phyloP scores from a whole-genome alignment of 2,797 vertebrate genomes.

The Anguilla anguilla region DNA sequence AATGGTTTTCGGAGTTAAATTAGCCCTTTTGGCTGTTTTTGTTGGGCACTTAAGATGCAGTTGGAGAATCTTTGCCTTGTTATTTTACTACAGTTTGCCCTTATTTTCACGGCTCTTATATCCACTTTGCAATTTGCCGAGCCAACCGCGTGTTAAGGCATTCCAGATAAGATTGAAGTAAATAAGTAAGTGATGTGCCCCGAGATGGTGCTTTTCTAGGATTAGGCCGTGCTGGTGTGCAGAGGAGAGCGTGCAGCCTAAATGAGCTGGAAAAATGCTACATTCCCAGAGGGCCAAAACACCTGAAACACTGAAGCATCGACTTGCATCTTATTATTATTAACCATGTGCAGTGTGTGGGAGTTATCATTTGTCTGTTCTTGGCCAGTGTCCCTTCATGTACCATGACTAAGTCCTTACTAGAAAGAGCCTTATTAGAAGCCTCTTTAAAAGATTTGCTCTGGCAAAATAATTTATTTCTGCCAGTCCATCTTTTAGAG shows the following conservation, averaged over 20 bases:
- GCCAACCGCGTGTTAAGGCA: neutral
- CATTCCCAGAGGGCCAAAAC: neutral
- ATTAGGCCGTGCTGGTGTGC: neutral
- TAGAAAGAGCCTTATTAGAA: neutral
- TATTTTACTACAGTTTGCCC: neutral
- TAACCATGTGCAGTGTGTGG: neutral
- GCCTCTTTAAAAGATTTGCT: neutral
- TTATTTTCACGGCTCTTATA: neutral
- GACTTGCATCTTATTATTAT: neutral
- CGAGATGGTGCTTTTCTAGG: neutral
- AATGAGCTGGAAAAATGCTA: neutral
- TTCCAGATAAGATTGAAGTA: neutral
- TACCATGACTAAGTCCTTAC: neutral
- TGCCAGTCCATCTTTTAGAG: neutral
- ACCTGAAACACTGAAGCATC: neutral
- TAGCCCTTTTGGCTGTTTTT: neutral
- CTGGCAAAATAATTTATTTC: neutral
- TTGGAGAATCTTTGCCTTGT: neutral
- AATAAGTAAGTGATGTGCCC: neutral
- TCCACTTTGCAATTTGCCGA: neutral
- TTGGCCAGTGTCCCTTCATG: neutral
- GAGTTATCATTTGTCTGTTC: neutral
- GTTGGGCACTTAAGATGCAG: neutral
- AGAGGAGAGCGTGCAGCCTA: neutral
- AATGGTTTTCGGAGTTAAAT: neutral